Evolutionary conservation across 2,888 invertebrate genomes (phyloP), one percentile per base, ranked within the genome.

Genomic region (Ellobium chinense): DNA sequence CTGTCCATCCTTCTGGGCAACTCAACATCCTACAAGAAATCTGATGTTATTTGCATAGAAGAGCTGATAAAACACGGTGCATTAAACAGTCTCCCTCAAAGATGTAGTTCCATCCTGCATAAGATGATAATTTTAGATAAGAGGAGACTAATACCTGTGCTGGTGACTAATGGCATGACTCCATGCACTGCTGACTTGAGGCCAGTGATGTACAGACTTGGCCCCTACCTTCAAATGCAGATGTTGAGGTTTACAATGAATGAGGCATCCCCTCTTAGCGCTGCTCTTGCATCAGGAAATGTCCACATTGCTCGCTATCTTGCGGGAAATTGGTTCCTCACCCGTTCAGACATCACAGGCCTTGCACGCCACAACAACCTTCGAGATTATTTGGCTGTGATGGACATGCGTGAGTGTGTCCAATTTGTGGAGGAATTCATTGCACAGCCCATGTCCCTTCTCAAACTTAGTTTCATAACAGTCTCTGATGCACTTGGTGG

Each of bases 401-500:
- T 34, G 5, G 21, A 31, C 2, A 62, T 31, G 5, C 2, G 39
- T 2, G 29, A 46, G 2, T 46, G 56, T 56, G 29, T 70, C 2
- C 29, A 70, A 5, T 56, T 70, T 29, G 0, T 36, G 27, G 58
- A 73, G 14, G 46, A 34, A 9, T 18, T 63, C 18, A 46, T 31
- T 46, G n/a, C 65, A 24, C 75, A 65, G 39, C 75, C 75, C 0
- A 14, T 65, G 75, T 75, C 75, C 18, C 65, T 75, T 2, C 14
- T 65, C 9, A 29, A 31, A 1, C 63, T 75, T 31, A 4, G 31
- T 34, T 34, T 75, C 31, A 65, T 75, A 3, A 14, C 75, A 9
- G 65, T 65, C 14, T 65, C 75, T 1, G 27, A 46, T 7, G 39
- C 63, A 21, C 7, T 74, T 27, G 74, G 74, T 12, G 1, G 27